Conservation (phyloP, 2,113 vertebrate species). For the Podiceps cristatus region DNA sequence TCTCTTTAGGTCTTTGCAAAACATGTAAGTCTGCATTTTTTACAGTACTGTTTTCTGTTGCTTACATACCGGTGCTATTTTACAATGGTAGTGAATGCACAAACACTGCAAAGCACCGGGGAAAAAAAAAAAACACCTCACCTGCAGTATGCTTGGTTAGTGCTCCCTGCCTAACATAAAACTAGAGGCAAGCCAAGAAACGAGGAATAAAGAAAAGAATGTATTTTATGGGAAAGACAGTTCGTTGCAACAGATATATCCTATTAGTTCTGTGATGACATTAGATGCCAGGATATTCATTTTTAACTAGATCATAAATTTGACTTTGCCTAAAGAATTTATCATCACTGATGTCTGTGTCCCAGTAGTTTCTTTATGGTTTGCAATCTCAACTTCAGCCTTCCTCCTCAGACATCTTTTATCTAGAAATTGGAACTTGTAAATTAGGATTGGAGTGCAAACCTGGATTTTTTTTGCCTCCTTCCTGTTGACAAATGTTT, state of each 20-base stretch:
- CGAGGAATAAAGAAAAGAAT: background rate
- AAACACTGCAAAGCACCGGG: background rate
- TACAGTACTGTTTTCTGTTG: background rate
- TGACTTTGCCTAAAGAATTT: slow-evolving; percentile 51
- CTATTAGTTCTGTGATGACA: slow-evolving; percentile 5
- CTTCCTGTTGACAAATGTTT: slow-evolving; percentile 31
- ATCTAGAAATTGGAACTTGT: background rate
- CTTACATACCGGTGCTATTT: background rate
- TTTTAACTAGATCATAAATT: slow-evolving; percentile 12
- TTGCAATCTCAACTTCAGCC: background rate
- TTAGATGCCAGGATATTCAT: slow-evolving; percentile 9
- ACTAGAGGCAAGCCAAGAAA: background rate
- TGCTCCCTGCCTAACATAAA: background rate
- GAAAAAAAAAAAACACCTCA: background rate
- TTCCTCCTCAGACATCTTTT: background rate
- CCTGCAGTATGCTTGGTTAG: background rate
- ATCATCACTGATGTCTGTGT: background rate
- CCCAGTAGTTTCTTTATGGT: background rate
- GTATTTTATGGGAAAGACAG: background rate
- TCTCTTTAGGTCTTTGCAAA: background rate
- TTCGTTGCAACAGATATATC: background rate
- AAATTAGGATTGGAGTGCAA: slow-evolving; percentile 2
- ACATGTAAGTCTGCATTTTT: background rate
- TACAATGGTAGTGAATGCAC: background rate
- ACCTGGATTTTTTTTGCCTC: background rate